These are phyloP conservation scores for Rhinichthys klamathensis DNA, from an alignment of 2,113 vertebrate species.

Conservation along the genomic window DNA sequence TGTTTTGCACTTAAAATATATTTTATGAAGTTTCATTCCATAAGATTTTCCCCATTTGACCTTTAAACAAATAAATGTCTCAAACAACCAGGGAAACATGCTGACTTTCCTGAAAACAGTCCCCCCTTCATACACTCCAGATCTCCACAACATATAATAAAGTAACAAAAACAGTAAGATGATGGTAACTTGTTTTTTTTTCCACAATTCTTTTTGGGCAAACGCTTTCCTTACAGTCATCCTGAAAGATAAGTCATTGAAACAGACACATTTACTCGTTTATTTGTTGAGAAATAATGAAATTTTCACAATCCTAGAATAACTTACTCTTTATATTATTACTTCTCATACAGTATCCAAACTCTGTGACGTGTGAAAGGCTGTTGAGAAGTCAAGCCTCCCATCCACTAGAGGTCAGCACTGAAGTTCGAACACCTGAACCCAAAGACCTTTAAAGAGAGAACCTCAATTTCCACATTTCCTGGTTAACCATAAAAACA, in stretches of 20 bases:
- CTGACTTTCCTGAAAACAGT: not conserved
- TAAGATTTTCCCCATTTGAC: not conserved
- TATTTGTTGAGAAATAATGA: not conserved
- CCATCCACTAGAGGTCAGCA: conserved; percentile 10
- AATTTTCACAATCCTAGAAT: conserved; percentile 23
- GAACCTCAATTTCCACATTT: not conserved
- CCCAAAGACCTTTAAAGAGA: not conserved
- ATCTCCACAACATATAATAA: not conserved
- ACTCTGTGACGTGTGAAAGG: not conserved
- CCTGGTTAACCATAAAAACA: not conserved
- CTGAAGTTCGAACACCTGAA: not conserved
- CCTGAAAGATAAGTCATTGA: not conserved
- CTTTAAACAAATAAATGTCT: conserved; percentile 14
- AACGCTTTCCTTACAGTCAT: not conserved
- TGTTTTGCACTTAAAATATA: conserved; percentile 21
- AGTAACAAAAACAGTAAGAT: not conserved
- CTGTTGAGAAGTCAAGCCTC: conserved; percentile 6
- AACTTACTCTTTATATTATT: conserved; percentile 8
- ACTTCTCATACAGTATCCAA: not conserved
- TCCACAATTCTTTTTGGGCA: not conserved
- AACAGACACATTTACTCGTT: not conserved
- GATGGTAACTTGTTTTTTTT: not conserved
- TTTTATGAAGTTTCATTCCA: not conserved
- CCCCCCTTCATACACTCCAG: not conserved
- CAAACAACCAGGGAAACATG: not conserved